phyloP scores from a whole-genome alignment of 2,888 invertebrate genomes.

The Sesamia inferens region DNA sequence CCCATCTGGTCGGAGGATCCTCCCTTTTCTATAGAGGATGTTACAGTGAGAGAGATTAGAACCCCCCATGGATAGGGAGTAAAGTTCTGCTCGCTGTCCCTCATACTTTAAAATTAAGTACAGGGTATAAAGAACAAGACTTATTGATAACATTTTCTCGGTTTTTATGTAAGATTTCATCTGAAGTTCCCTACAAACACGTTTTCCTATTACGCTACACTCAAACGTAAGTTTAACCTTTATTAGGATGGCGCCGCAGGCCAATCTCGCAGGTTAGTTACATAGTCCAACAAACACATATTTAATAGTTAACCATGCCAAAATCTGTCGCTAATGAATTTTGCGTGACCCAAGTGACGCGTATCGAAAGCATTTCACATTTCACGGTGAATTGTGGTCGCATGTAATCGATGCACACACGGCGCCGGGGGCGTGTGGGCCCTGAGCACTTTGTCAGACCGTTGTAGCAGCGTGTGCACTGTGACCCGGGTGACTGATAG shows the following conservation, averaged over 20 bases:
- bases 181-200: not conserved
- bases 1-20: no score
- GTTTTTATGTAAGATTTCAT: conserved; percentile 10
- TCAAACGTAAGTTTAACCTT: conserved; percentile 14
- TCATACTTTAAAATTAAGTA: no score
- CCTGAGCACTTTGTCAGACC: conserved; percentile 28
- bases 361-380: conserved; percentile 50
- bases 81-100: no score
- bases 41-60: no score
- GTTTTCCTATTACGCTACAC: conserved; percentile 2
- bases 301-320: conserved; percentile 21
- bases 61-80: no score
- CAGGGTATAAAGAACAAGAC: not conserved
- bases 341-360: conserved; percentile 48
- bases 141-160: not conserved
- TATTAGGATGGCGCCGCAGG: conserved; percentile 46
- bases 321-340: conserved; percentile 44
- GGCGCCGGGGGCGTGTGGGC: conserved; percentile 16
- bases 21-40: no score
- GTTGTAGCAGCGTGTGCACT: conserved; percentile 32
- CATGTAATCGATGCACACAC: conserved; percentile 42
- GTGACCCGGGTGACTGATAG: conserved; percentile 24
- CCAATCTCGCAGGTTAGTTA: conserved; percentile 6
- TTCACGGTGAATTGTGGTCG: conserved; percentile 26
- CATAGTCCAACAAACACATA: conserved; percentile 36